phyloP scores from a whole-genome alignment of 2,113 vertebrate genomes.

The Penelope pileata region DNA sequence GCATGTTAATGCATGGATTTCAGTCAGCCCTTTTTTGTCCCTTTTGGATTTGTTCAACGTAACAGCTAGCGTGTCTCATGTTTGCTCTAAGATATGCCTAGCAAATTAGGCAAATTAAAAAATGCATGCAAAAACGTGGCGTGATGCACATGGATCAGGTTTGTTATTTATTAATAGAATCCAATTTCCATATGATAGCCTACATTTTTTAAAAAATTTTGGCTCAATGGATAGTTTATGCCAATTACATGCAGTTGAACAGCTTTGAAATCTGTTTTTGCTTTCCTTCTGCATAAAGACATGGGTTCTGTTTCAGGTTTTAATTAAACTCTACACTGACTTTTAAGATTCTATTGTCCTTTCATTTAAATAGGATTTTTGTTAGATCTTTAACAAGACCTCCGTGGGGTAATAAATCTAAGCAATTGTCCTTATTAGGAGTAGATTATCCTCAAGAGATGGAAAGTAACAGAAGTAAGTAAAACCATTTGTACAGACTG shows the following conservation, averaged over 20 bases:
- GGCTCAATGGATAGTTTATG: constrained; percentile 35
- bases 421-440: constrained; percentile 82
- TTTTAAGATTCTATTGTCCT: constrained; percentile 78
- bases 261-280: constrained; percentile 62
- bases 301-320: constrained; percentile 47
- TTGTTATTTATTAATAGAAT: constrained; percentile 45
- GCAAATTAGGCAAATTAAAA: constrained; percentile 41
- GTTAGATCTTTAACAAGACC: constrained; percentile 82
- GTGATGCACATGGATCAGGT: neutral
- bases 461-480: constrained; percentile 76
- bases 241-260: constrained; percentile 40
- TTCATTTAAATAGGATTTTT: constrained; percentile 78
- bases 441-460: constrained; percentile 77
- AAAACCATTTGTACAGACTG: constrained; percentile 64
- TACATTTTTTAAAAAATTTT: neutral
- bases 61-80: neutral
- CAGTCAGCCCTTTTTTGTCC: constrained; percentile 9
- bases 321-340: constrained; percentile 75
- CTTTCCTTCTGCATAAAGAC: constrained; percentile 40
- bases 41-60: constrained; percentile 24
- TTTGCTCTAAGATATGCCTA: constrained; percentile 31
- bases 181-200: neutral
- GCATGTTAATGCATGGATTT: constrained; percentile 22
- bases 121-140: constrained; percentile 4
- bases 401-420: constrained; percentile 81